Evolutionary conservation across 1,140 invertebrate genomes (phyloP), one percentile per base, ranked within the genome.

Genomic region (Cardiocondyla obscurior): DNA sequence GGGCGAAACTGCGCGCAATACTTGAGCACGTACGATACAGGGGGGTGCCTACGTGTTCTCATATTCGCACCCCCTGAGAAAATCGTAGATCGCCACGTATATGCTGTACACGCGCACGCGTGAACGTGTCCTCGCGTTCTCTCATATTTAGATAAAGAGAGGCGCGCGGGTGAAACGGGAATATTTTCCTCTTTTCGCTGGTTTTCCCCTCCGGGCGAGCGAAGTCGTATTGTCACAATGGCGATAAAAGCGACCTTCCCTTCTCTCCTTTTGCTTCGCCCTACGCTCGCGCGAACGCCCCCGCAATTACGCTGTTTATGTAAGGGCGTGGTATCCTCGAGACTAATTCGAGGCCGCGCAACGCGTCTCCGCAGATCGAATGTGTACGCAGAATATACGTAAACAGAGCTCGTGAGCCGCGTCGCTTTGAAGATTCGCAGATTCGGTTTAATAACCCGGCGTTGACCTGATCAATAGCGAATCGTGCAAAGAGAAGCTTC

Each of bases 231-330:
- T 87, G 90, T 89, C 90, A 87, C 89, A 89, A 90, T 89, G 87
- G 86, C 79, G 91, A 92, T 92, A 92, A 91, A 93, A 91, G 88
- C 89, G 67, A 89, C 72, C 25, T 19, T 12, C 14, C 16, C 49
- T 36, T 19, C 5, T 42, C 12, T 22, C 28, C 58, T 16, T 42
- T 85, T 44, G 60, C 62, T 65, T 62, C 77, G 82, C 73, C 60
- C 62, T 84, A 62, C 74, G 81, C 85, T 85, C 83, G 89, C 89
- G 60, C 85, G 73, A 89, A 92, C 91, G 88, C 92, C 92, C 91
- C 86, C 89, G 89, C 92, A 92, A 93, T 93, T 92, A 92, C 81
- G 86, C 89, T 92, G 91, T 92, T 93, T 93, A 92, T 92, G 91
- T 92, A 91, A 92, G 91, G 92, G 92, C 91, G 92, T 93, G 92